These are phyloP conservation scores for Penaeus chinensis DNA, from an alignment of 1,140 invertebrate genomes.

Conservation along the genomic window DNA sequence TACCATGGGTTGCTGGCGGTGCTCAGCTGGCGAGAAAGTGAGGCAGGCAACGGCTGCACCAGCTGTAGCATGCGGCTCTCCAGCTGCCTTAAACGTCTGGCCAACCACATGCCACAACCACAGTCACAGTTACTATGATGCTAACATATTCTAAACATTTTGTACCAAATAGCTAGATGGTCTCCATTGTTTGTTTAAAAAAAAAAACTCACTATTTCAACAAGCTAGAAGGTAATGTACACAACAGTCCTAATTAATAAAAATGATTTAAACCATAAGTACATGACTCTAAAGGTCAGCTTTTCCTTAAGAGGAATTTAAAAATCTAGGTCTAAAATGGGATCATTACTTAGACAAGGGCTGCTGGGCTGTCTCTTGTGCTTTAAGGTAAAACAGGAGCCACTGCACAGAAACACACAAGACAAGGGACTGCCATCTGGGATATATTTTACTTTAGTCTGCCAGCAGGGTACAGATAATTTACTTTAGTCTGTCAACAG, in stretches of 20 bases:
- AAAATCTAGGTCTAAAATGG: no score
- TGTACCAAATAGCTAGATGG: no score
- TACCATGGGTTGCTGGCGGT: constrained; percentile 55
- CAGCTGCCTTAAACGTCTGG: constrained; percentile 60
- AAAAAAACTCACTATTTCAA: background rate
- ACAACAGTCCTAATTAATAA: background rate
- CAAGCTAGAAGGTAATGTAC: background rate
- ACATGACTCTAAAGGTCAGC: background rate
- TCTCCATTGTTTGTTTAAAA: constrained; percentile 22
- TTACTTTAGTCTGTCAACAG: no score
- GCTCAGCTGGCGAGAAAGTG: constrained; percentile 52
- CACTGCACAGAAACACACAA: no score
- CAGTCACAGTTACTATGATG: constrained; percentile 28
- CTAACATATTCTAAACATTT: constrained; percentile 2
- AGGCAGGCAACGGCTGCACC: constrained; percentile 52
- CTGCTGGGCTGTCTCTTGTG: no score
- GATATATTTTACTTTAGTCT: no score
- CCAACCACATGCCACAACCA: constrained; percentile 52
- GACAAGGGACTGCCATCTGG: no score
- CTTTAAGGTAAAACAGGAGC: no score
- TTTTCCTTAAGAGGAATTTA: no score
- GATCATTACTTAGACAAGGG: no score
- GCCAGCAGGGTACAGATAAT: no score
- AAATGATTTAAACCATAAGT: background rate
- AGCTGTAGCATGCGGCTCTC: constrained; percentile 61